Percentiles rank a stretch among this genome's conserved stretches.
These are phyloP conservation scores for Hoplostethus atlanticus DNA, from an alignment of 2,797 vertebrate genomes.

Conservation along the genomic window DNA sequence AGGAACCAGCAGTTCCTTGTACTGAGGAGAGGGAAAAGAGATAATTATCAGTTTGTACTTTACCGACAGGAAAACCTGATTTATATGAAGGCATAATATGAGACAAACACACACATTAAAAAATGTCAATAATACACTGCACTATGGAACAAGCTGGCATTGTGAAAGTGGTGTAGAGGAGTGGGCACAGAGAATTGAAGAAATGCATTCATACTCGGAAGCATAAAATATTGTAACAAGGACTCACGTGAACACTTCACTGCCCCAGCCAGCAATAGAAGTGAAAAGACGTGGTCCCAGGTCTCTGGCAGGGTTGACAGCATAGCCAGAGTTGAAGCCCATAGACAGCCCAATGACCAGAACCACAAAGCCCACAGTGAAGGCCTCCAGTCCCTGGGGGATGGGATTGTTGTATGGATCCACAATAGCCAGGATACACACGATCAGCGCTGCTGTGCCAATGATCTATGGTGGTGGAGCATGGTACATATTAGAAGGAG, in stretches of 20 bases:
- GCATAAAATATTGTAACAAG: neutral
- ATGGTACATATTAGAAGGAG: neutral
- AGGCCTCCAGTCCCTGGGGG: constrained; percentile 93
- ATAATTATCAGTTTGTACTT: neutral
- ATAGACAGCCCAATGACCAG: constrained; percentile 96
- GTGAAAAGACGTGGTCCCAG: constrained; percentile 96
- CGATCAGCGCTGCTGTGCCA: constrained; percentile 93
- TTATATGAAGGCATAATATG: neutral
- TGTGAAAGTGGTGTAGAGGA: neutral
- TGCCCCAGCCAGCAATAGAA: constrained; percentile 94
- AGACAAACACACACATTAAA: neutral
- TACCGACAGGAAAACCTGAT: neutral
- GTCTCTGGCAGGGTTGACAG: constrained; percentile 97
- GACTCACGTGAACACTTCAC: constrained; percentile 92
- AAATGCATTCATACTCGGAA: neutral
- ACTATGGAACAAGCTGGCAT: neutral
- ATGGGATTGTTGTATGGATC: constrained; percentile 96
- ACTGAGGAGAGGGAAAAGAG: constrained; percentile 71
- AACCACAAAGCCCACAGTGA: constrained; percentile 96
- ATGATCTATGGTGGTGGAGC: constrained; percentile 86
- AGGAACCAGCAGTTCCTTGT: constrained; percentile 90
- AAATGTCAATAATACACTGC: neutral
- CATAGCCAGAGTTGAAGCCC: constrained; percentile 99
- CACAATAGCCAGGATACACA: constrained; percentile 95
- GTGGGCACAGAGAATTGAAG: neutral